Percentiles rank a stretch among this genome's conserved stretches.
Conservation (phyloP, 2,888 invertebrate species). For the Nephrotoma appendiculata region DNA sequence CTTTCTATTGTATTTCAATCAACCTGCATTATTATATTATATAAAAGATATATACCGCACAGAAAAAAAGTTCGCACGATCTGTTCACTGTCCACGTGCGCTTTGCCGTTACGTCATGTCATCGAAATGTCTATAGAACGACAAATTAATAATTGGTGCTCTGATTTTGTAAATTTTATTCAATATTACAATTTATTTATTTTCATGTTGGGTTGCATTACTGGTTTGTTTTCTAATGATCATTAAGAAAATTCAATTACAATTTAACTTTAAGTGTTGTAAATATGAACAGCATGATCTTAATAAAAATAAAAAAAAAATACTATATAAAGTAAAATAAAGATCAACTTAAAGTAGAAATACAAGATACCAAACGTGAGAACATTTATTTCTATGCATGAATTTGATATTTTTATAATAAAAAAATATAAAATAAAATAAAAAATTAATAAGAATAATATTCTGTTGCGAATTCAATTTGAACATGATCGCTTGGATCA, state of each 20-base stretch:
- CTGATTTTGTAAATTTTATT: not conserved
- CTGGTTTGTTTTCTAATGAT: not conserved
- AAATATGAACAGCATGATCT: conserved; percentile 2
- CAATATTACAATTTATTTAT: not conserved
- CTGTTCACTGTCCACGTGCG: not conserved
- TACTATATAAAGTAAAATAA: not conserved
- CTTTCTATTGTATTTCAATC: not conserved
- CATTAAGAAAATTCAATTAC: conserved; percentile 2
- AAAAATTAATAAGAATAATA: conserved; percentile 4
- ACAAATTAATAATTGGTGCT: not conserved
- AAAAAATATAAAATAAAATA: not conserved
- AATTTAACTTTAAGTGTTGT: conserved; percentile 3
- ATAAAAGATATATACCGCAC: not conserved
- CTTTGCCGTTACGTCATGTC: not conserved
- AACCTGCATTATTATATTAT: not conserved
- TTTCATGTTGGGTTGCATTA: not conserved
- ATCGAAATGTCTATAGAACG: not conserved
- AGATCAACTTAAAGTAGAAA: not conserved
- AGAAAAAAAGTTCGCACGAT: not conserved
- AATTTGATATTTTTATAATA: not conserved
- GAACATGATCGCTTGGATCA: conserved; percentile 4
- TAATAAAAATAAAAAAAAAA: not conserved
- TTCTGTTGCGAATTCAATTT: conserved; percentile 3
- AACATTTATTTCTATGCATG: conserved; percentile 4
- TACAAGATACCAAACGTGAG: conserved; percentile 2